phyloP scores from a whole-genome alignment of 2,797 vertebrate species.

The Calcarius lapponicus region DNA sequence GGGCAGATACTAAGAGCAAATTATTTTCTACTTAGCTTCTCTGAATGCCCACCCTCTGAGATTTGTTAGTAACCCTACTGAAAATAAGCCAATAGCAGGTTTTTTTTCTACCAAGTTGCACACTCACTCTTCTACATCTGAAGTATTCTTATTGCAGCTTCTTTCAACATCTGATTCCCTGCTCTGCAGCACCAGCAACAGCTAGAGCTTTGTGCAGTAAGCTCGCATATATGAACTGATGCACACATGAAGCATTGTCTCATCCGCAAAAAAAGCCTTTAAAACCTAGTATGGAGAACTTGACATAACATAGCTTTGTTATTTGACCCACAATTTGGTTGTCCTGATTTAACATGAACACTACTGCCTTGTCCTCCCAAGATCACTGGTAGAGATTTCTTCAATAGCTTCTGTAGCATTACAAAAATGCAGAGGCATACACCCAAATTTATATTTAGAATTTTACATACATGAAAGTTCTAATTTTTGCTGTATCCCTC shows the following conservation, averaged over 20 bases:
- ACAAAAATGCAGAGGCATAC: not conserved
- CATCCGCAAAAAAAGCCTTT: not conserved
- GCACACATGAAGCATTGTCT: not conserved
- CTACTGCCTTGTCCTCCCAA: not conserved
- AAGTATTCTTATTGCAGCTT: not conserved
- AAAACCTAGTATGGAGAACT: not conserved
- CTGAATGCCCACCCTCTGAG: not conserved
- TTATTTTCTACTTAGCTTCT: not conserved
- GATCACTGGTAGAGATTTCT: not conserved
- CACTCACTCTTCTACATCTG: not conserved
- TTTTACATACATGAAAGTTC: not conserved
- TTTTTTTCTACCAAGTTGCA: not conserved
- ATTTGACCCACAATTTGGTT: not conserved
- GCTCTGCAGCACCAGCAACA: not conserved
- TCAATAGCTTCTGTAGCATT: not conserved
- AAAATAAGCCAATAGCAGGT: not conserved
- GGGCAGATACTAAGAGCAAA: not conserved
- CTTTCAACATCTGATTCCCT: not conserved
- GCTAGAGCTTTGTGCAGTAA: not conserved
- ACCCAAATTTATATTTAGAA: not conserved
- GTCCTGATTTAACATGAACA: not conserved
- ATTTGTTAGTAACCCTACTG: not conserved
- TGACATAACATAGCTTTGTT: not conserved
- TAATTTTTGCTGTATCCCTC: not conserved
- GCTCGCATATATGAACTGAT: not conserved